Evolutionary conservation across 92 coral and sea anemone species (phyloP).

Genomic region (Porites rus): DNA sequence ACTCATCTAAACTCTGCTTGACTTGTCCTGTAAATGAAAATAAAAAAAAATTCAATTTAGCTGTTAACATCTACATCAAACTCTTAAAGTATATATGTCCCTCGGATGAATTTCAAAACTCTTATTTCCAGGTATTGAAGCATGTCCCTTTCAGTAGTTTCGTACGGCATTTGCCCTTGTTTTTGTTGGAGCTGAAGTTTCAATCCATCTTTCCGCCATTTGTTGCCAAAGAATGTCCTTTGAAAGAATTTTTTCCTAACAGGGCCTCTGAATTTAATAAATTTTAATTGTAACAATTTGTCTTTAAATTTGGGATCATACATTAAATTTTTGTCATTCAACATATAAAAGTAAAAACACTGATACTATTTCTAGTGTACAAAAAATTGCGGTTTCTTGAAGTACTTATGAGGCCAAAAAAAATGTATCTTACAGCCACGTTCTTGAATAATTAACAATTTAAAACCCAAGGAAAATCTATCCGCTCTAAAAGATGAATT

Average conservation of each 20-base stretch:
- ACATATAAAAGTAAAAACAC: neutral
- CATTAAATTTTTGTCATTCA: neutral
- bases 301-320: too few species aligned
- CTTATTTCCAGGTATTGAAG: too few species aligned
- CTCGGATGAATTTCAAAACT: neutral
- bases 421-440: neutral
- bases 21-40: constrained; percentile 58
- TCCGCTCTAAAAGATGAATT: too few species aligned
- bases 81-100: neutral
- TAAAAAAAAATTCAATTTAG: neutral
- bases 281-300: too few species aligned
- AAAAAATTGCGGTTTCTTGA: neutral
- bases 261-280: too few species aligned
- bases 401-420: neutral
- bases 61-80: neutral
- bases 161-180: too few species aligned
- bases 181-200: too few species aligned
- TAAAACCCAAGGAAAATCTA: neutral
- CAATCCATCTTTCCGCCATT: too few species aligned
- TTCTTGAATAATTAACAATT: neutral
- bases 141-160: too few species aligned
- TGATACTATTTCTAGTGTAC: neutral
- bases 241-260: too few species aligned
- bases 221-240: too few species aligned
- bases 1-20: constrained; percentile 56